These are phyloP conservation scores for Flexamia atlantica DNA, from an alignment of 2,888 invertebrate species.

Conservation along the genomic window DNA sequence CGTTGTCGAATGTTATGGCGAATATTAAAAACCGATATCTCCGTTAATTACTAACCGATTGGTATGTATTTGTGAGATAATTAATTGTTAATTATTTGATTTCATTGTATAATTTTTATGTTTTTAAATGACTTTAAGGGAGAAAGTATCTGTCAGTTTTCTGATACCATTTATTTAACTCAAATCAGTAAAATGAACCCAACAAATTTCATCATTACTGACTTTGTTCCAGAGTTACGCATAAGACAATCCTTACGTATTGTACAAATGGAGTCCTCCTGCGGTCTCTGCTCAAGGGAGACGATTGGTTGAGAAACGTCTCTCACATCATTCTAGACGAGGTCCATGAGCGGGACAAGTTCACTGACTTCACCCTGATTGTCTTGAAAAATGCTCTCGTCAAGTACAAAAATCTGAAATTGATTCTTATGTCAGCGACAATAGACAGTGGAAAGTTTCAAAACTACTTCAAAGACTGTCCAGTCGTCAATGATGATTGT, in stretches of 20 bases:
- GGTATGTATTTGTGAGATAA: no score
- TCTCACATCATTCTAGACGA: conserved; percentile 96
- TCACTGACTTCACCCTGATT: conserved; percentile 95
- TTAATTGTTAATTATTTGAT: no score
- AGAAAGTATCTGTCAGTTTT: no score
- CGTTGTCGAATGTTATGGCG: no score
- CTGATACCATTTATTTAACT: no score
- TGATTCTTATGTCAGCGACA: conserved; percentile 97
- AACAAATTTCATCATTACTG: no score
- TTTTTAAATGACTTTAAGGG: no score
- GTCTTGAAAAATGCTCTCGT: conserved; percentile 85
- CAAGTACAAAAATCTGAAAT: conserved; percentile 83
- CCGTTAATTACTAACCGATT: no score
- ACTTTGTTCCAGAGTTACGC: conserved; percentile 80
- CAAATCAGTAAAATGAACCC: no score
- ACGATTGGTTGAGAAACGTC: conserved; percentile 81
- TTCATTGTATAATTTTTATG: no score
- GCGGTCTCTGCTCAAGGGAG: conserved; percentile 91
- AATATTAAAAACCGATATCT: no score
- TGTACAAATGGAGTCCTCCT: conserved; percentile 95
- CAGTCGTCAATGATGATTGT: neutral
- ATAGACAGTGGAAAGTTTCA: conserved; percentile 90
- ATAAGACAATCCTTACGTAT: conserved; percentile 90
- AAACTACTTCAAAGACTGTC: conserved; percentile 85
- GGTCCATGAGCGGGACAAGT: conserved; percentile 95